A percentile compares a stretch with the other conserved stretches of the same genome.
Evolutionary conservation across 2,888 invertebrate species (phyloP).

Genomic region (Andrena camellia): DNA sequence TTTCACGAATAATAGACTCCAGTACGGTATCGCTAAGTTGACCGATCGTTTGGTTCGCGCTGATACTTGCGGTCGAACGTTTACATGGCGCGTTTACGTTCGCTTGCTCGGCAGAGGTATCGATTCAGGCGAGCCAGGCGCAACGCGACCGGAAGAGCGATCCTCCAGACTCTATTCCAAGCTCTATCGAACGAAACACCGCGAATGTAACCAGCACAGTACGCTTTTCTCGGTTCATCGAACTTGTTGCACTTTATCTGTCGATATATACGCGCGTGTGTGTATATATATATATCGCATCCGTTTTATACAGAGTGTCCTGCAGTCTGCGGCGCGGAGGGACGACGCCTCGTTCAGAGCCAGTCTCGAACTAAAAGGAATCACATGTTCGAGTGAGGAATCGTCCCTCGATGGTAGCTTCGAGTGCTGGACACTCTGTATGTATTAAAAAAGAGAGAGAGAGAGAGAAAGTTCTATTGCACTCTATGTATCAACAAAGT

Average conservation of each 20-base stretch:
- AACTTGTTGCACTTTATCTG: constrained; percentile 30
- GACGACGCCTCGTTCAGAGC: not conserved
- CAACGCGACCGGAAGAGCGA: constrained; percentile 11
- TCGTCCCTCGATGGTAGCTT: not conserved
- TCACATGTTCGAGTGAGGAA: not conserved
- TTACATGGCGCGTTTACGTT: too few species aligned
- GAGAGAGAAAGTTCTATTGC: constrained; percentile 29
- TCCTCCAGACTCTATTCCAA: not conserved
- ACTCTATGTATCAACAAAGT: constrained; percentile 26
- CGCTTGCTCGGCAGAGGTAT: not conserved
- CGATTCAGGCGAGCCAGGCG: not conserved
- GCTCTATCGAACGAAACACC: constrained; percentile 10
- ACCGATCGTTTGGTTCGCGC: not conserved
- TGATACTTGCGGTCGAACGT: too few species aligned
- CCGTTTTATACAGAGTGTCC: not conserved
- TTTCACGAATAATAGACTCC: not conserved
- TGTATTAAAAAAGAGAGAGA: not conserved
- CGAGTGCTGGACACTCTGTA: not conserved
- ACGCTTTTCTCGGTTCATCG: constrained; percentile 27
- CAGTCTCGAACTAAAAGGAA: not conserved
- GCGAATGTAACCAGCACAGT: constrained; percentile 16
- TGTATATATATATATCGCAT: constrained; percentile 15
- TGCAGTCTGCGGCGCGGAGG: not conserved
- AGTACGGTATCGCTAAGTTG: not conserved
- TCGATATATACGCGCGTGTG: constrained; percentile 14